Base-by-base conservation (phyloP, 2,113 vertebrate species). In the Calyptommatus sinebrachiatus region DNA sequence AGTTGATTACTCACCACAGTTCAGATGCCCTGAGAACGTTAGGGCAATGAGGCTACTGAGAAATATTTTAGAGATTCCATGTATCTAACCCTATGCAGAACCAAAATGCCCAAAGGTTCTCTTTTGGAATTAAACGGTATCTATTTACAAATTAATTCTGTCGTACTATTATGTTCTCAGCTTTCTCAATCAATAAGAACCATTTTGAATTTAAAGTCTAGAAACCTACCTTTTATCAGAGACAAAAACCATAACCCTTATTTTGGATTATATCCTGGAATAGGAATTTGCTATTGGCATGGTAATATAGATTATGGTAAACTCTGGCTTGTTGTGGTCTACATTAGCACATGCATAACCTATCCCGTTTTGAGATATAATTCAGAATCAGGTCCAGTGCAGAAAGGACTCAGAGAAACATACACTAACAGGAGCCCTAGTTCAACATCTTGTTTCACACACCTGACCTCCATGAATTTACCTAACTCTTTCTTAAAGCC, bases 151-250 rank as follows among this genome's bases (percentile, higher is more conserved):
- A 48, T 20, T 73, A 26, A 21, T 29, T 41, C 45, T 53, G 46
- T 62, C 11, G 28, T 65, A 46, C 31, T 65, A 14, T 2, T 50
- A 71, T 31, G 50, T 7, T 73, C 50, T 73, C 14, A 41, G 4
- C 16, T 31, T 22, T 28, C 4, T 3, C 45, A 68, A 46, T 48
- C 60, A 4, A 1, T n/a, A 45, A n/a, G 50, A 7, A 20, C 5
- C 75, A 66, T 74, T 45, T 2, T n/a, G 41, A 80, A 88, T 85
- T 65, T 1, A 73, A 81, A 5, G 83, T 88, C 88, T 88, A 76
- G 79, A 75, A 89, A 82, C 78, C 90, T 89, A 91, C 87, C 90
- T 92, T 69, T 88, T 78, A 89, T 88, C 79, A 73, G 84, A 86
- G 85, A 71, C 78, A 83, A 70, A 9, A 48, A 78, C 28, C 18